Evolutionary conservation across 2,113 vertebrate species (phyloP), one percentile per base, ranked within the genome.

Genomic region (Tautogolabrus adspersus): DNA sequence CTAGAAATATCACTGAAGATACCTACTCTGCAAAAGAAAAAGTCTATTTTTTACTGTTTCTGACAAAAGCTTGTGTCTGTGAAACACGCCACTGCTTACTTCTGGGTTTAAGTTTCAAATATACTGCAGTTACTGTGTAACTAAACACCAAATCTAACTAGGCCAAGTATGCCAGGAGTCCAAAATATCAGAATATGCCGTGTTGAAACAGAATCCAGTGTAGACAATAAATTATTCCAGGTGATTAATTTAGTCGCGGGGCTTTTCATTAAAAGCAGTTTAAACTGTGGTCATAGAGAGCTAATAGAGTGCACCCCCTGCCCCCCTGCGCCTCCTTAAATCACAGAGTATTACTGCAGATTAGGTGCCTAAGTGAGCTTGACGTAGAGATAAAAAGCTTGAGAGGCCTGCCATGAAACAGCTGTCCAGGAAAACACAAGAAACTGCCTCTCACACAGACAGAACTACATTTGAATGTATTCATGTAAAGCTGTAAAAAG

Each of bases 331-430:
- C 79, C 81, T 85, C 56, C 65, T 79, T 84, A 82, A 84, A 82
- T 86, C 75, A 10, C 38, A 57, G 66, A 76, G 85, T 82, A 92
- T 89, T 88, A 87, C 81, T 58, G 79, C 76, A 87, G 92, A 85
- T 92, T 87, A 89, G 81, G 79, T 59, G 64, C 75, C 83, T 88
- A 85, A 93, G 88, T 87, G 82, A 86, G 84, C 82, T 66, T 86
- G 92, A 93, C 68, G 58, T 74, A 37, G 54, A 79, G 83, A 88
- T 88, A 89, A 89, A 91, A 93, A 87, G 82, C 83, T 85, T 77
- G 82, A 79, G 86, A 91, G 83, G 79, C 87, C 77, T 76, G 34
- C 61, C 68, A 51, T 88, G 83, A 87, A 90, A 90, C 86, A 85
- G 88, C 84, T 89, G 88, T 90, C 89, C 77, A 88, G 82, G 85